Conservation (phyloP, 2,888 invertebrate species). For the Trichogramma evanescens region DNA sequence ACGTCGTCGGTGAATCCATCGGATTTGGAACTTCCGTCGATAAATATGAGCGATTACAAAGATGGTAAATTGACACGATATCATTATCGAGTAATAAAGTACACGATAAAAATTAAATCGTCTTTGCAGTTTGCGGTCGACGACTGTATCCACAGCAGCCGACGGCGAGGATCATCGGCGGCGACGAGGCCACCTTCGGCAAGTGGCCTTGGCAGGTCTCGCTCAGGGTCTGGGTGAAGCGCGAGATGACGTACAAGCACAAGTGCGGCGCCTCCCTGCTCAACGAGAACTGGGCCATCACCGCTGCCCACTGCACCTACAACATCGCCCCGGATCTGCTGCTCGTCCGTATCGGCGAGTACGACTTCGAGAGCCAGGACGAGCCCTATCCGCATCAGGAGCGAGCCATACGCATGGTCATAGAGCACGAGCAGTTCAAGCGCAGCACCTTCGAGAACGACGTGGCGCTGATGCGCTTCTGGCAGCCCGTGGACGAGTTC, state of each 20-base stretch:
- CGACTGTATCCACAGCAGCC: constrained; percentile 75
- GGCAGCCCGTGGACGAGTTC: constrained; percentile 77
- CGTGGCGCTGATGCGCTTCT: constrained; percentile 77
- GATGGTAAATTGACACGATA: constrained; percentile 48
- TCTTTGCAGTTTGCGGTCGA: constrained; percentile 78
- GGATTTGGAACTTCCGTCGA: constrained; percentile 32
- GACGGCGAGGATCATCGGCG: constrained; percentile 81
- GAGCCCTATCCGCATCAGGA: constrained; percentile 86
- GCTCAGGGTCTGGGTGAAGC: constrained; percentile 70
- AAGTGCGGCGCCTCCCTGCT: constrained; percentile 88
- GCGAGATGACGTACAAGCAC: constrained; percentile 84
- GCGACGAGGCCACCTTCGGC: constrained; percentile 77
- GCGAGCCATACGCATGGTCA: constrained; percentile 82
- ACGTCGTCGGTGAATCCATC: constrained; percentile 26
- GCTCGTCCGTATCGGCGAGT: constrained; percentile 78
- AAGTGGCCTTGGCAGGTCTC: constrained; percentile 88
- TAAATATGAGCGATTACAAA: constrained; percentile 59
- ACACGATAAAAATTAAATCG: not conserved
- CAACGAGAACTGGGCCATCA: constrained; percentile 93
- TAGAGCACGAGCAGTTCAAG: constrained; percentile 88
- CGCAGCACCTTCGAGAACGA: constrained; percentile 89
- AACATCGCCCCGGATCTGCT: constrained; percentile 90
- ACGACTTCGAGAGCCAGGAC: constrained; percentile 77
- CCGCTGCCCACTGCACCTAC: constrained; percentile 84
- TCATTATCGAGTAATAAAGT: not conserved